Base-by-base conservation (phyloP, 2,797 vertebrate species). In the Mallotus villosus region DNA sequence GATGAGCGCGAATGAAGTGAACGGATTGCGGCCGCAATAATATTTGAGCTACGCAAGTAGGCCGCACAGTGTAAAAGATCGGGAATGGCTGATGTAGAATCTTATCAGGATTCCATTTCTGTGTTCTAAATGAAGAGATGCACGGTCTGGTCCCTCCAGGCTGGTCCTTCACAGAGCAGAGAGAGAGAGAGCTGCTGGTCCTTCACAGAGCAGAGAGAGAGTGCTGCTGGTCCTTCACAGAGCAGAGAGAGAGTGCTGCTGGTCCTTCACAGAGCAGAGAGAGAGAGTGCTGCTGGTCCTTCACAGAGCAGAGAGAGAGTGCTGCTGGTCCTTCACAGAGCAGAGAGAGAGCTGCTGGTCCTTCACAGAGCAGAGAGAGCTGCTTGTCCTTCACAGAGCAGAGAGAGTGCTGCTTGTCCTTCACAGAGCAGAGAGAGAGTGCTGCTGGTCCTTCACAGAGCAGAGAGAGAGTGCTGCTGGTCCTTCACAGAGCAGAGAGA, bases 151-250 rank as follows among this genome's bases (percentile, higher is more conserved):
- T 55, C 51, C 1, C n/a, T 55, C 2, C n/a, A 17, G 51, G n/a
- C 19, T 24, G 19, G 64, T 70, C 37, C 65, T 74, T 77, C 63
- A 60, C 69, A 22, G n/a, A 37, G 22, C n/a, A 60, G 73, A 1
- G 57, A 65, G 24, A 0, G 66, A 29, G 55, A n/a, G n/a, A n/a
- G n/a, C n/a, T n/a, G n/a, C n/a, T n/a, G n/a, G n/a, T n/a, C n/a
- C n/a, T n/a, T n/a, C n/a, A n/a, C 69, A 22, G n/a, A 37, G 22
- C n/a, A 60, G 73, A 1, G 57, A 65, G 24, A 0, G 66, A 29
- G n/a, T n/a, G 55, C 29, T 46, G 46, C 7, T 49, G n/a, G n/a
- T n/a, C n/a, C n/a, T n/a, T n/a, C n/a, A n/a, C 69, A 22, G n/a
- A 37, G 22, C n/a, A 60, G 73, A 1, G 57, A 65, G 24, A 0